Conservation (phyloP, 1,140 invertebrate species). For the Luehdorfia chinensis region DNA sequence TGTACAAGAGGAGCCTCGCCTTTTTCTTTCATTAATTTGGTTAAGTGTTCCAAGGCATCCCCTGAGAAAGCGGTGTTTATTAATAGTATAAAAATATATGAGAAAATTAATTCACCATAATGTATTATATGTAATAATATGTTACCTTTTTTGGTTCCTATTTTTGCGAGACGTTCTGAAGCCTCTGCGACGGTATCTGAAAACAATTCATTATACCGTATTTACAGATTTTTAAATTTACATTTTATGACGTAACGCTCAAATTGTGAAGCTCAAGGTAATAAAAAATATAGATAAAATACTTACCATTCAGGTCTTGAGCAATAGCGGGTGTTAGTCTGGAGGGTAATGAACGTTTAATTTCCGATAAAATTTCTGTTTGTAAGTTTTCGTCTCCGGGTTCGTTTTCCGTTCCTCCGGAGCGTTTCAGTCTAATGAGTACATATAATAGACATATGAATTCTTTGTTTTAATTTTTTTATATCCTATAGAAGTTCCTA, state of each 20-base stretch:
- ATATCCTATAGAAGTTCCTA: too few species aligned
- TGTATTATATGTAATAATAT: neutral
- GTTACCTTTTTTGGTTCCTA: conserved; percentile 49
- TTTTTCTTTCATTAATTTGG: neutral
- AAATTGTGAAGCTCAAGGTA: too few species aligned
- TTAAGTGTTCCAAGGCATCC: conserved; percentile 9
- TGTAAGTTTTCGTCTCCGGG: conserved; percentile 38
- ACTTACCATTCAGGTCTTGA: conserved; percentile 26
- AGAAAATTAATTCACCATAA: too few species aligned
- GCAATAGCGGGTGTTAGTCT: conserved; percentile 37
- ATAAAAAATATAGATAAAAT: neutral
- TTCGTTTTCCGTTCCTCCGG: conserved; percentile 33
- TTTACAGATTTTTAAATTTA: too few species aligned
- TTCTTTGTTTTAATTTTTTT: too few species aligned
- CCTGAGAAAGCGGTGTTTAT: neutral
- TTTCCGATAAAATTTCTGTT: conserved; percentile 37
- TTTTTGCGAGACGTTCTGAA: conserved; percentile 47
- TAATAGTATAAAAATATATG: too few species aligned
- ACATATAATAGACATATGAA: neutral
- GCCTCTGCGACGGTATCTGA: conserved; percentile 47
- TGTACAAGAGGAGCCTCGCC: neutral
- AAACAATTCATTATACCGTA: conserved; percentile 22
- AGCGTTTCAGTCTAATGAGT: conserved; percentile 32
- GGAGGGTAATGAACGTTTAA: conserved; percentile 34
- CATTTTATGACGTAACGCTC: too few species aligned